Base-by-base conservation (phyloP, 1,140 invertebrate species). In the Sipha flava region DNA sequence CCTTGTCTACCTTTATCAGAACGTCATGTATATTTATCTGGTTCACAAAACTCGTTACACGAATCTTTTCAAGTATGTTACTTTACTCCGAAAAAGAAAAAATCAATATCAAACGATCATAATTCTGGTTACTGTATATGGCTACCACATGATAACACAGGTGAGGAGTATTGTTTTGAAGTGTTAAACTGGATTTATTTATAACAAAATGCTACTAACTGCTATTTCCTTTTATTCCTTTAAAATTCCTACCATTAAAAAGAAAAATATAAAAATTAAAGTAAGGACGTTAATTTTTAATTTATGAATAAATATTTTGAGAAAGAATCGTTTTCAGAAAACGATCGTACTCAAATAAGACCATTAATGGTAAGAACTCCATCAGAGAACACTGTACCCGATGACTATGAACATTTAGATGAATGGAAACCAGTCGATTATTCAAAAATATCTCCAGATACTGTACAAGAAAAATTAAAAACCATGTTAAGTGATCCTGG, bases 281-380 rank as follows among this genome's bases (percentile, higher is more conserved):
- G 21, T 68, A 21, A 68, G 2, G 0, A 47, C 26, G 9, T 47
- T 70, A 0, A 47, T 70, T 14, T 70, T 29, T 45, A 47, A 70
- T 70, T 47, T 45, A 47, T 70, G 21, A 57, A 10, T 40, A 23
- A 34, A 3, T 40, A 10, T 37, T 57, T 57, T 77, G 73, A 77
- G 52, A 43, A 26, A 59, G 21, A 59, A 77, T 57, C 73, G 73
- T 40, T 77, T 49, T 57, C 47, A 77, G 49, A 57, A 57, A 77
- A 77, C 49, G 73, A 57, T 77, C 34, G 34, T 57, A 40, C 49
- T 57, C 29, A 59, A 40, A 26, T 37, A 57, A 40, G 34, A 59
- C 73, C 73, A 5, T 59, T 77, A 77, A 77, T 77, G 73, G 73
- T 77, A 23, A 77, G 73, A 77, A 77, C 73, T n/a, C 73, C 73